These are phyloP conservation scores for Corvus cornix DNA, from an alignment of 2,113 vertebrate species.

Conservation along the genomic window DNA sequence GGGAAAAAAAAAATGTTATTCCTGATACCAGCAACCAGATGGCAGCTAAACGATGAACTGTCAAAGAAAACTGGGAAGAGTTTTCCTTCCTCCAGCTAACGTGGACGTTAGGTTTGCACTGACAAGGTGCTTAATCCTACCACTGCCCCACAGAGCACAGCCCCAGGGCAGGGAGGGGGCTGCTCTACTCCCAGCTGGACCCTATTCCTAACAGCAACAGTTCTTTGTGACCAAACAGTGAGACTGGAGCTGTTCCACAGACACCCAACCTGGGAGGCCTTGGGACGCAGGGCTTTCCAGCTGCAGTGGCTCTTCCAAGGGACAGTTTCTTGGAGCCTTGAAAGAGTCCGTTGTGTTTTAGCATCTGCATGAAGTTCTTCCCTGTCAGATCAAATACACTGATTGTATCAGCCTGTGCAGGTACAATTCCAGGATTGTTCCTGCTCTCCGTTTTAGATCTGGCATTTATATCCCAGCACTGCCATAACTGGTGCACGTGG, in stretches of 20 bases:
- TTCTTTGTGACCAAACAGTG: neutral
- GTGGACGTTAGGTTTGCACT: neutral
- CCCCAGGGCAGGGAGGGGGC: neutral
- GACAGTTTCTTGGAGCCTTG: neutral
- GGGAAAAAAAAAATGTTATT: neutral
- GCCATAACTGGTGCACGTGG: neutral
- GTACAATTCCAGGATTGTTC: neutral
- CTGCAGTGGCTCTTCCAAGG: neutral
- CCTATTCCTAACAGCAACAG: fast-evolving
- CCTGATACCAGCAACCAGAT: neutral
- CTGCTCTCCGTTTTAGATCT: neutral
- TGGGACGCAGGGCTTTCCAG: neutral
- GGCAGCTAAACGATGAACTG: neutral
- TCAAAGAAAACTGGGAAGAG: neutral
- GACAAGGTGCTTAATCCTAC: neutral
- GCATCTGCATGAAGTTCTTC: neutral
- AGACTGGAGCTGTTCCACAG: neutral
- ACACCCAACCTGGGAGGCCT: neutral
- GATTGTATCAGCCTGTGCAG: neutral
- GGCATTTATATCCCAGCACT: neutral
- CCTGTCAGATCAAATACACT: neutral
- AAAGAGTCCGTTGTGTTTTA: neutral
- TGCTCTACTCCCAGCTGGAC: neutral
- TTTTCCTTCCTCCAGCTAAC: neutral
- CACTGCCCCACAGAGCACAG: neutral